Base-by-base conservation (phyloP, 2,797 vertebrate genomes). In the Garrulus glandarius region DNA sequence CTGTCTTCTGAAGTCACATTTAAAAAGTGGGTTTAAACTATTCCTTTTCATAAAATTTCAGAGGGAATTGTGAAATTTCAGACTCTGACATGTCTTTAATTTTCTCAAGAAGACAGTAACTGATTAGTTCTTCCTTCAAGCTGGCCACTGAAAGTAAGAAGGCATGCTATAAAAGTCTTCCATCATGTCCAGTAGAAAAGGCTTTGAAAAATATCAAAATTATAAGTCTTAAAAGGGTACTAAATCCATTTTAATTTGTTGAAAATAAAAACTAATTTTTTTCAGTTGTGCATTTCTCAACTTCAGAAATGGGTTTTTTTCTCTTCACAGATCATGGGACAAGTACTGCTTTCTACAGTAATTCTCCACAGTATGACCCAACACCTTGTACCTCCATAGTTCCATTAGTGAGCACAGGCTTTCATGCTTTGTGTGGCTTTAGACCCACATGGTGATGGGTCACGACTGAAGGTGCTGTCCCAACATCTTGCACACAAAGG, bases 261-360 rank as follows among this genome's bases (percentile, higher is more conserved):
- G 41, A 77, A 87, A 78, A 77, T 30, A 39, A 55, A 76, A 46
- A 17, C 6, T 32, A 21, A 7, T 9, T 27, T 61, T 79, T 63
- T 76, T 23, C 14, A 30, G 7, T 34, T 60, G 18, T 1, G 0
- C 7, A 32, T 61, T 93, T 89, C 7, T 27, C 16, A 34, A 39
- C 11, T 47, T 76, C 32, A 63, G 29, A 71, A 53, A 47, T 3
- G 0, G 10, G 14, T 6, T 63, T 60, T 41, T 23, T 19, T 18
- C 18, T 39, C 29, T 32, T 14, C 8, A 17, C 0, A 2, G 34
- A 50, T 11, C 2, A 13, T 30, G 1, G 3, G 13, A 19, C 3
- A 39, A 13, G 7, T 49, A 26, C 24, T 53, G 6, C 11, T 34
- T 76, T 34, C 10, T 23, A 11, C 2, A 17, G 5, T 19, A 63